Percentiles rank a stretch among this genome's conserved stretches.
These are phyloP conservation scores for Leptopilina drosophilae DNA, from an alignment of 2,888 invertebrate genomes.

Conservation along the genomic window DNA sequence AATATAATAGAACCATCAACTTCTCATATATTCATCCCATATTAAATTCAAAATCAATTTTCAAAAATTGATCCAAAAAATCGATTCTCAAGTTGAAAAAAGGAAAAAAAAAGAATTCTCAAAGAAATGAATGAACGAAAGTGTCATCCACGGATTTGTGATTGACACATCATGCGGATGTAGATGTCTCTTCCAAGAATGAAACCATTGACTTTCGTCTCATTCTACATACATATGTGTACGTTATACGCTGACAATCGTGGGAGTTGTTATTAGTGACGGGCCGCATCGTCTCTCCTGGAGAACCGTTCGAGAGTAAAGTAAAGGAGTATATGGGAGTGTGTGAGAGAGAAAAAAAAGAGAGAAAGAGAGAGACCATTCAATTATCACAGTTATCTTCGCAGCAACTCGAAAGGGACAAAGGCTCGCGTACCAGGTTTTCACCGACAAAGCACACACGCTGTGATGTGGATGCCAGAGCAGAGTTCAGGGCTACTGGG, in stretches of 20 bases:
- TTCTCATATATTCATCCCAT: no score
- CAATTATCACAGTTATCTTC: constrained; percentile 56
- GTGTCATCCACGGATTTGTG: not conserved
- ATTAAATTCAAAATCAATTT: no score
- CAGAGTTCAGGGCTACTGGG: constrained; percentile 56
- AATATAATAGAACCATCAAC: no score
- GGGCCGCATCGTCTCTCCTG: constrained; percentile 36
- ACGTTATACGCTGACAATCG: constrained; percentile 45
- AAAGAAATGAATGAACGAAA: not conserved
- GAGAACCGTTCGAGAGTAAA: not conserved
- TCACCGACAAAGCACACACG: constrained; percentile 53
- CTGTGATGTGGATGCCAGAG: constrained; percentile 40
- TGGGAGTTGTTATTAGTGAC: constrained; percentile 56
- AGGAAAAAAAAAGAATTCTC: not conserved
- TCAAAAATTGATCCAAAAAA: no score
- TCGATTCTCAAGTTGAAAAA: no score
- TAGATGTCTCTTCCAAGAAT: constrained; percentile 19
- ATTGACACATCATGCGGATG: not conserved
- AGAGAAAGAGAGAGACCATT: constrained; percentile 51
- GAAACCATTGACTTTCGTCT: constrained; percentile 12
- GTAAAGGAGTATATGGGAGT: not conserved
- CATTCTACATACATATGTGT: not conserved
- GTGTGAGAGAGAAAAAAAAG: constrained; percentile 30
- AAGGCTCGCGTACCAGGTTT: constrained; percentile 48
- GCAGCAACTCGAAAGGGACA: constrained; percentile 50